These are phyloP conservation scores for Agriotes lineatus DNA, from an alignment of 2,888 invertebrate species.

Conservation along the genomic window DNA sequence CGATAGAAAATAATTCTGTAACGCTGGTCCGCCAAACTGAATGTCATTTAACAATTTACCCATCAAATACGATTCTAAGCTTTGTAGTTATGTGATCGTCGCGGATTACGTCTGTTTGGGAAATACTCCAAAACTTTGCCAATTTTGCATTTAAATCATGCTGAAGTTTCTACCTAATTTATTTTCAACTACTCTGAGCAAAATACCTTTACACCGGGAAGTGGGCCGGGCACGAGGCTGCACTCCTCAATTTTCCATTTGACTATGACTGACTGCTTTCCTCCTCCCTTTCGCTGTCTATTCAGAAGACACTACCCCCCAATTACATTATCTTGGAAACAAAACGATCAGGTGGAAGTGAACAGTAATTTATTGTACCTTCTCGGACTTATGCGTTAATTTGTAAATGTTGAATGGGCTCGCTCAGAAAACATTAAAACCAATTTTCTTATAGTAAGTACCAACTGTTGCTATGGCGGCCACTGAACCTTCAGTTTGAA, in stretches of 20 bases:
- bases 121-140: neutral
- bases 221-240: neutral
- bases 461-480: too few species aligned
- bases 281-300: constrained; percentile 2
- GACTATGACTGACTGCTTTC: neutral
- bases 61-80: too few species aligned
- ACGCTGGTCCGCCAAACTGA: too few species aligned
- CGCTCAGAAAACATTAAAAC: too few species aligned
- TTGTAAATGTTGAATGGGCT: too few species aligned
- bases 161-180: constrained; percentile 4
- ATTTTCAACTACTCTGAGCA: neutral
- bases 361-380: too few species aligned
- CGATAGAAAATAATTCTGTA: too few species aligned
- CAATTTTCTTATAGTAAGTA: too few species aligned
- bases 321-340: neutral
- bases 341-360: neutral
- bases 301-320: neutral
- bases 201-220: neutral
- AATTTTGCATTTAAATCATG: neutral
- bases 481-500: too few species aligned
- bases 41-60: too few species aligned
- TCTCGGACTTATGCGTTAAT: too few species aligned
- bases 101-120: neutral
- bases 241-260: neutral
- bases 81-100: too few species aligned